Base-by-base conservation (phyloP, 2,113 vertebrate genomes). In the Aldabrachelys gigantea region DNA sequence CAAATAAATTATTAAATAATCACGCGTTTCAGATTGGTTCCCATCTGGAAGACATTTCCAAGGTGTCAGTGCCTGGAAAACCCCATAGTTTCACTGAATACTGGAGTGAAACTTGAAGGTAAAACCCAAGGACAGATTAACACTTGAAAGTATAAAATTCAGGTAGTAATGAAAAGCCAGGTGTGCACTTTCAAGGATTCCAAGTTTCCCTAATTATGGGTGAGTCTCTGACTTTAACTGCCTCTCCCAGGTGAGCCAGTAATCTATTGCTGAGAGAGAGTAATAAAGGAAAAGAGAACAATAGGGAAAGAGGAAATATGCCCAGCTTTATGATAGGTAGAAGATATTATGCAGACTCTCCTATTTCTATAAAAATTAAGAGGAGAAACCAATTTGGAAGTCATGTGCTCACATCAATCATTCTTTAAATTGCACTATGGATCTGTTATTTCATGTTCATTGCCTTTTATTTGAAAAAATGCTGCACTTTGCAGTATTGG, bases 341-440 rank as follows among this genome's bases (percentile, higher is more conserved):
- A 92, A 94, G 91, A 90, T 96, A 92, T 94, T 92, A 85, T 65
- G 86, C 49, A 88, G 83, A 57, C 88, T 89, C 44, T 87, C 69
- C 56, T 97, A 93, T 97, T 97, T 95, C 95, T 96, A 93, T 87
- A 87, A 91, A 96, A 96, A 96, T 95, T 94, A 95, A 94, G 96
- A 95, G 0, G n/a, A 93, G 95, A 96, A 92, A 95, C 93, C 93
- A 94, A 96, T 75, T 50, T 97, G 90, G 89, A 96, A 97, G 95
- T 96, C 94, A 78, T 95, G 93, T 90, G 89, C 94, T 95, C 95
- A 93, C 95, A 97, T 91, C 96, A 96, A 96, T 96, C 95, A 89
- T 97, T 97, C 94, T 95, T 95, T 90, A 97, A 97, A 97, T 96
- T 97, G 95, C 96, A 97, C 84, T 96, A 96, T 95, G 94, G 94